Percentiles rank a stretch among this genome's conserved stretches.
phyloP scores from a whole-genome alignment of 2,888 invertebrate genomes.

The Lordiphosa fenestrarum region DNA sequence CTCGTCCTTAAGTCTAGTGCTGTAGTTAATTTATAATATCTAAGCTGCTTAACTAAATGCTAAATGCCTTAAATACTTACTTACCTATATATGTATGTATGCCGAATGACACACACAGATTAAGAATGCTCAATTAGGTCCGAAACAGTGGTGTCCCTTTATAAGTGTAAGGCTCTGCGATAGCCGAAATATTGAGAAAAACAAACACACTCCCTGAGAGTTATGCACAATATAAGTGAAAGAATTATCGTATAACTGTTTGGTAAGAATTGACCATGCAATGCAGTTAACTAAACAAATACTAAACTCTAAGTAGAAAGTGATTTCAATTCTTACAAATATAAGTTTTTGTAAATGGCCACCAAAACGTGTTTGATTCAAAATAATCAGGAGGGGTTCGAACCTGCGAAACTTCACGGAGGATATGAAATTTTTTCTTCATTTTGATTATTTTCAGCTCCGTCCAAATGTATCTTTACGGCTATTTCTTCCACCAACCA shows the following conservation, averaged over 20 bases:
- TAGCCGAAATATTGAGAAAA: no score
- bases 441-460: no score
- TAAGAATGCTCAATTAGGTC: constrained; percentile 62
- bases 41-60: constrained; percentile 37
- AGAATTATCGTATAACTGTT: no score
- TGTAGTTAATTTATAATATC: constrained; percentile 43
- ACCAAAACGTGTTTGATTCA: constrained; percentile 18
- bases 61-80: constrained; percentile 1
- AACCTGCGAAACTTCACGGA: no score
- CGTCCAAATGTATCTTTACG: no score
- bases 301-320: constrained; percentile 53
- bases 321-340: constrained; percentile 59
- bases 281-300: constrained; percentile 39
- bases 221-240: no score
- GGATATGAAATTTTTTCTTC: no score
- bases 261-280: no score
- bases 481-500: no score
- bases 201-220: no score
- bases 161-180: neutral
- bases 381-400: no score
- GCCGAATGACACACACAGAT: constrained; percentile 29
- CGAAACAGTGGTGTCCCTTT: constrained; percentile 37
- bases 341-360: constrained; percentile 53
- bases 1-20: constrained; percentile 29
- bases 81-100: constrained; percentile 5